phyloP scores from a whole-genome alignment of 2,888 invertebrate species.

The Alviniconcha strummeri region DNA sequence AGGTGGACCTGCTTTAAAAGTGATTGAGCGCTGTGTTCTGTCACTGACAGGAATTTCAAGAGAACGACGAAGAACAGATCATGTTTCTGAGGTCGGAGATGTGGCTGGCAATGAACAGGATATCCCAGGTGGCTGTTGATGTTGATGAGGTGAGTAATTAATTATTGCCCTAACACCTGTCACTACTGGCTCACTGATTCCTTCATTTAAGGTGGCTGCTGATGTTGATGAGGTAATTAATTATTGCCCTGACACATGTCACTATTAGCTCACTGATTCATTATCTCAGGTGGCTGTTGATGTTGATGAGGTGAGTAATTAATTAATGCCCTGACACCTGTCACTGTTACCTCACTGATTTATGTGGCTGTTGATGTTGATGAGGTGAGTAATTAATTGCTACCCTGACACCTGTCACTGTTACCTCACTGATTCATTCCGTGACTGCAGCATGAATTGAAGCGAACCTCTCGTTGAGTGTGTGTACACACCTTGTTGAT shows the following conservation, averaged over 20 bases:
- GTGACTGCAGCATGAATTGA: too few relatives aligned
- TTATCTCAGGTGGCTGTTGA: conserved; percentile 20
- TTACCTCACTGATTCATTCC: too few relatives aligned
- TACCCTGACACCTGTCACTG: too few relatives aligned
- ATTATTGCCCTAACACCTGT: too few relatives aligned
- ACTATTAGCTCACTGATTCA: too few relatives aligned
- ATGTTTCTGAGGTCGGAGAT: conserved; percentile 23
- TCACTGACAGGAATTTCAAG: conserved; percentile 25
- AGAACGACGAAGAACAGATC: conserved; percentile 25
- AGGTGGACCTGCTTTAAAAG: too few relatives aligned
- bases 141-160: conserved; percentile 19
- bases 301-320: conserved; percentile 17
- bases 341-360: too few relatives aligned
- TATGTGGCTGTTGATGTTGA: conserved; percentile 13
- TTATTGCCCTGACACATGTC: too few relatives aligned
- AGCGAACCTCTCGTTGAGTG: too few relatives aligned
- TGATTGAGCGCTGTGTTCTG: not conserved
- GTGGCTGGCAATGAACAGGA: conserved; percentile 26
- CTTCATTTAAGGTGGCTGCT: conserved; percentile 3
- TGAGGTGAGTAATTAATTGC: conserved; percentile 26
- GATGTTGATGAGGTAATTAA: conserved; percentile 11
- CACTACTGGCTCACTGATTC: too few relatives aligned
- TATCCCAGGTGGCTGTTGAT: conserved; percentile 21
- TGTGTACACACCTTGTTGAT: too few relatives aligned
- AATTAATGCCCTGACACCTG: too few relatives aligned